Evolutionary conservation across 2,888 invertebrate species (phyloP).

Genomic region (Spicauda simplicius): DNA sequence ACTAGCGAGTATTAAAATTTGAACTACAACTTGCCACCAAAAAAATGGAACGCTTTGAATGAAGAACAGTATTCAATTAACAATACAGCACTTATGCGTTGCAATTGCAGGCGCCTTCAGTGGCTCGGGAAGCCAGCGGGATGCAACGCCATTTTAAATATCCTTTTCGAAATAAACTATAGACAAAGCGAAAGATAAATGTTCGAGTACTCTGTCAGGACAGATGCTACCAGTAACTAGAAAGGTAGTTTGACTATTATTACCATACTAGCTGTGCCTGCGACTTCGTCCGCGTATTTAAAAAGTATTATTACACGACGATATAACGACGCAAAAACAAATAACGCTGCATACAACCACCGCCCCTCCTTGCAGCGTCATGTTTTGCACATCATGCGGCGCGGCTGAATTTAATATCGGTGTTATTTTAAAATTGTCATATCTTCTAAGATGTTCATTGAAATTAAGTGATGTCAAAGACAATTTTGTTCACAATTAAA

Average conservation of each 20-base stretch:
- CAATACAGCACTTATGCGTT: slow-evolving; percentile 14
- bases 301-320: too few relatives aligned
- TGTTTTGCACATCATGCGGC: too few relatives aligned
- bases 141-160: slow-evolving; percentile 12
- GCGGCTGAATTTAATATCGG: too few relatives aligned
- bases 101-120: slow-evolving; percentile 21
- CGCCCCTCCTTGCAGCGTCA: too few relatives aligned
- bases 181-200: slow-evolving; percentile 16
- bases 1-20: not conserved
- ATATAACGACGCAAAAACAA: too few relatives aligned
- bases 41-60: slow-evolving; percentile 12
- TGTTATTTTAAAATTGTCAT: too few relatives aligned
- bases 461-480: too few relatives aligned
- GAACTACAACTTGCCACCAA: not conserved
- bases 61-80: slow-evolving; percentile 9
- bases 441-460: too few relatives aligned
- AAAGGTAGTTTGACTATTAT: not conserved
- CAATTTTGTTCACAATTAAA: too few relatives aligned
- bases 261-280: not conserved
- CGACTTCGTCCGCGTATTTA: too few relatives aligned
- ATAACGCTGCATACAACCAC: too few relatives aligned
- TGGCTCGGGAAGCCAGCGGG: slow-evolving; percentile 25
- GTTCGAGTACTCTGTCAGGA: slow-evolving; percentile 8
- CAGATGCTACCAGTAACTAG: not conserved
- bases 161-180: slow-evolving; percentile 8